Evolutionary conservation across 2,113 vertebrate species (phyloP).

Genomic region (Clarias gariepinus): DNA sequence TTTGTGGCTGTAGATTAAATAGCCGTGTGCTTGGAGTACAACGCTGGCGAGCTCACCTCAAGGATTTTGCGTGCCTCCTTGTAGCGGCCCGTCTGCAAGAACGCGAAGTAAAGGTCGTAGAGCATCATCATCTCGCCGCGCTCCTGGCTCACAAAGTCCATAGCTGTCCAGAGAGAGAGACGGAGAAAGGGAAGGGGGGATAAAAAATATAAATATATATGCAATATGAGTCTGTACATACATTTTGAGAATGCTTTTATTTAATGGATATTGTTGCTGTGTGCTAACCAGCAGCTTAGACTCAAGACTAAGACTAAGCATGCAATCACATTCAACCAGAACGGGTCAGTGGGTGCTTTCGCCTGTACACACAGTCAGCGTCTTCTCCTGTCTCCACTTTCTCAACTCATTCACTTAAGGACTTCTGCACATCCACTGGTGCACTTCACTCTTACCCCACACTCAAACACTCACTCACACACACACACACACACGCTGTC

Average conservation of each 20-base stretch:
- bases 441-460: conserved; percentile 1
- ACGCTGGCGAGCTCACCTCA: conserved; percentile 81
- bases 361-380: not conserved
- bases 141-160: conserved; percentile 85
- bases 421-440: not conserved
- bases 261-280: not conserved
- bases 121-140: conserved; percentile 91
- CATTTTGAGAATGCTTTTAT: conserved; percentile 9
- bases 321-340: conserved; percentile 60
- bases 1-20: conserved; percentile 75
- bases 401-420: not conserved
- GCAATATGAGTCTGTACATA: not conserved
- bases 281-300: conserved; percentile 53
- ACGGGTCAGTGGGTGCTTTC: not conserved
- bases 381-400: not conserved
- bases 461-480: not conserved
- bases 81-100: conserved; percentile 88
- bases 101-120: conserved; percentile 92
- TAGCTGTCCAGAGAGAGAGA: conserved; percentile 70
- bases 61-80: conserved; percentile 92
- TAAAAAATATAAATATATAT: conserved; percentile 15
- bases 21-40: conserved; percentile 67
- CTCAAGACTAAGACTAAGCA: conserved; percentile 40
- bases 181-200: not conserved
- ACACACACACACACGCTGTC: not conserved